Conservation (phyloP, 2,888 invertebrate genomes). For the Drosophila setosimentum region DNA sequence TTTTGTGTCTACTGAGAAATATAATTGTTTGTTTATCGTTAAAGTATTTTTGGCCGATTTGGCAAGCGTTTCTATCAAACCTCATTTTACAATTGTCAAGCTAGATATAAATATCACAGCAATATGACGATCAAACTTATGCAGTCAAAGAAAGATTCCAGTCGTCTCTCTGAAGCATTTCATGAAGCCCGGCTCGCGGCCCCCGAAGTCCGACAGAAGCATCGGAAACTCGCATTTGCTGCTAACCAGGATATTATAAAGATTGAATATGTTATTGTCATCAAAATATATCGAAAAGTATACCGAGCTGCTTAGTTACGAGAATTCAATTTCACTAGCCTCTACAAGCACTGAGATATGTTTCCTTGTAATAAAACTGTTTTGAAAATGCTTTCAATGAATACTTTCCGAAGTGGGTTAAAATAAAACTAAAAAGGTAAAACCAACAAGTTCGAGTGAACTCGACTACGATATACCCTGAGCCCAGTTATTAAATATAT, state of each 20-base stretch:
- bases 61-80: background rate
- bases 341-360: background rate
- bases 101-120: background rate
- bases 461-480: too few relatives aligned
- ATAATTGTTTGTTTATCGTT: background rate
- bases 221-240: conserved; percentile 9
- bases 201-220: background rate
- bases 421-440: conserved; percentile 13
- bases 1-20: background rate
- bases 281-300: background rate
- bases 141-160: conserved; percentile 5
- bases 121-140: background rate
- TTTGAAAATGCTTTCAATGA: background rate
- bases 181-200: background rate
- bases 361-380: background rate
- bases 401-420: background rate
- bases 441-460: too few relatives aligned
- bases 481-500: too few relatives aligned
- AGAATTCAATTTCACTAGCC: background rate
- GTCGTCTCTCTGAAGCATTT: conserved; percentile 1
- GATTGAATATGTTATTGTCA: background rate
- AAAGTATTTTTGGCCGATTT: background rate
- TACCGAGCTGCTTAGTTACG: background rate
- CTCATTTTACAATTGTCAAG: background rate
- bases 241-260: conserved; percentile 3